Evolutionary conservation across 2,113 vertebrate genomes (phyloP).

Genomic region (Pollachius pollachius): DNA sequence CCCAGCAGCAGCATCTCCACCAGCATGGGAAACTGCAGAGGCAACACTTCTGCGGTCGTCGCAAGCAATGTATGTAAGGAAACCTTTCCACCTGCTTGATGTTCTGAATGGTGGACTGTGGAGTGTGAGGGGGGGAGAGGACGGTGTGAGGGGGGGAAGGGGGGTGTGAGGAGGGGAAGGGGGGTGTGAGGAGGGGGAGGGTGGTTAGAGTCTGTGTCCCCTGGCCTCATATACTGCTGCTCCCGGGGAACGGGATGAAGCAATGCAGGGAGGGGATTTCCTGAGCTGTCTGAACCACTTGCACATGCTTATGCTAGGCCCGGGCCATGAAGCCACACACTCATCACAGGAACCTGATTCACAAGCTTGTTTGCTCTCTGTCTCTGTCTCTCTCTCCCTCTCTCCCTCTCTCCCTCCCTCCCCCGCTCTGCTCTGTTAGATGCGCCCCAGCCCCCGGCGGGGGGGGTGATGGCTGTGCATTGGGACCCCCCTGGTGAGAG

Average conservation of each 20-base stretch:
- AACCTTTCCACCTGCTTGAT: conserved; percentile 62
- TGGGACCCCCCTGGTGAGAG: conserved; percentile 58
- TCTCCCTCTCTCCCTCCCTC: background rate
- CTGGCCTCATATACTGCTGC: conserved; percentile 12
- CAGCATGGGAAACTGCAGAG: conserved; percentile 75
- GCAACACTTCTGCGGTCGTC: conserved; percentile 96
- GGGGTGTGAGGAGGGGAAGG: too few relatives aligned
- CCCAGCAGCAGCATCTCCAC: conserved; percentile 54
- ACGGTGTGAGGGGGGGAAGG: too few relatives aligned
- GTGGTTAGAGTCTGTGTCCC: too few relatives aligned
- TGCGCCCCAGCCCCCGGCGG: conserved; percentile 80
- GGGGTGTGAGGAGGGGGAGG: too few relatives aligned
- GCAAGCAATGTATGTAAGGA: conserved; percentile 99
- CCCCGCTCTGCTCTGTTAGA: conserved; percentile 65
- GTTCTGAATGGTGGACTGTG: too few relatives aligned
- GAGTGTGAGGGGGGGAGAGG: too few relatives aligned
- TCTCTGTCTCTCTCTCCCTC: conserved; percentile 18
- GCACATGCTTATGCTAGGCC: conserved; percentile 39
- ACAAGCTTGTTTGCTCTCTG: conserved; percentile 50
- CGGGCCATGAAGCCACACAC: conserved; percentile 50
- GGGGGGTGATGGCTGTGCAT: conserved; percentile 79
- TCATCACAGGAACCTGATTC: conserved; percentile 53
- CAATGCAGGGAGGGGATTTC: conserved; percentile 54
- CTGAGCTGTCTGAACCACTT: conserved; percentile 54
- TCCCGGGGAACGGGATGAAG: conserved; percentile 43